Evolutionary conservation across 2,113 vertebrate species (phyloP).

Genomic region (Oceanites oceanicus): DNA sequence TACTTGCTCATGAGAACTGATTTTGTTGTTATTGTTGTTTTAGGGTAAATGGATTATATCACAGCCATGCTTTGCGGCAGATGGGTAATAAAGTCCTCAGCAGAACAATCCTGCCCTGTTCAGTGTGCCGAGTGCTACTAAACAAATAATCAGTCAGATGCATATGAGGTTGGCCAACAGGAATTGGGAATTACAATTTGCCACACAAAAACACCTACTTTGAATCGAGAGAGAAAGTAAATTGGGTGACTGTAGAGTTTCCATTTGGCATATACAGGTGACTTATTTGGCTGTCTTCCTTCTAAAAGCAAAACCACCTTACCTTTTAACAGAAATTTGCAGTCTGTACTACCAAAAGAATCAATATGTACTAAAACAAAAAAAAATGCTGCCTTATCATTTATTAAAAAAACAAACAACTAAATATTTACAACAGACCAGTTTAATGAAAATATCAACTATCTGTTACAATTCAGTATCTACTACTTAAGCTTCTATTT

Average conservation of each 20-base stretch:
- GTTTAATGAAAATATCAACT: background rate
- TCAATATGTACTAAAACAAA: background rate
- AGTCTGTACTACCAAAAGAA: background rate
- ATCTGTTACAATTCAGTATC: background rate
- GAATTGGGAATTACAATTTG: background rate
- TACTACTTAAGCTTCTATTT: background rate
- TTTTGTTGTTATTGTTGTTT: conserved; percentile 43
- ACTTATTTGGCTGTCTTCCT: conserved; percentile 28
- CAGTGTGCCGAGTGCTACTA: conserved; percentile 56
- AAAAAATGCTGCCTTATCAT: background rate
- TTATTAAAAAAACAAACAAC: background rate
- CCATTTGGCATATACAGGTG: background rate
- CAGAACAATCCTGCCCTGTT: conserved; percentile 64
- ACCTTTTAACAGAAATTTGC: background rate
- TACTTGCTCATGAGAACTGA: conserved; percentile 18
- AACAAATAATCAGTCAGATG: conserved; percentile 58
- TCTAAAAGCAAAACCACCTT: background rate
- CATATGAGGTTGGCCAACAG: background rate
- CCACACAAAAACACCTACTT: background rate
- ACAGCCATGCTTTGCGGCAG: conserved; percentile 37
- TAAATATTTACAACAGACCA: background rate
- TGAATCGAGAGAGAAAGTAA: background rate
- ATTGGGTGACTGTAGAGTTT: background rate
- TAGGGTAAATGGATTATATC: conserved; percentile 69
- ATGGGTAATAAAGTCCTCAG: conserved; percentile 71